These are phyloP conservation scores for Poeciliopsis retropinna DNA, from an alignment of 2,113 vertebrate species.

Conservation along the genomic window DNA sequence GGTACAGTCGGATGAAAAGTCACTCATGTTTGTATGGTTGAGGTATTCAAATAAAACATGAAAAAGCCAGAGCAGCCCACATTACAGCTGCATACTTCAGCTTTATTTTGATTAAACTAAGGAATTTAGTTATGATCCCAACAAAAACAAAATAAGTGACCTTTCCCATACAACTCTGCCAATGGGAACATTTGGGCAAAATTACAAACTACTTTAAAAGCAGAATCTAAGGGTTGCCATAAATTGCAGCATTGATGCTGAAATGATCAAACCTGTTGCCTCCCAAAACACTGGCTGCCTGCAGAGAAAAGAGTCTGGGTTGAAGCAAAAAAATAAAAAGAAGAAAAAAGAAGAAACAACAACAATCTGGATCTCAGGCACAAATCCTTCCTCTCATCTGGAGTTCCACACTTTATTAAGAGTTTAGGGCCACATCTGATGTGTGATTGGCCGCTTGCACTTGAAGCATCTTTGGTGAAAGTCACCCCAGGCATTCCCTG, in stretches of 20 bases:
- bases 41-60: background rate
- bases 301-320: conserved; percentile 6
- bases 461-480: conserved; percentile 79
- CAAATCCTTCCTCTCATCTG: conserved; percentile 27
- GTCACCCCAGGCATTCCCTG: conserved; percentile 63
- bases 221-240: background rate
- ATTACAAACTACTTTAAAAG: background rate
- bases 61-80: background rate
- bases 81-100: background rate
- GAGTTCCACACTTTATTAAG: conserved; percentile 15
- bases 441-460: conserved; percentile 60
- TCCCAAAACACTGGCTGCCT: background rate
- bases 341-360: background rate
- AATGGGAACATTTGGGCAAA: background rate
- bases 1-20: background rate
- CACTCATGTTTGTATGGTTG: background rate
- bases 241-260: conserved; percentile 9
- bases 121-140: background rate
- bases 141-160: background rate
- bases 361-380: conserved; percentile 34
- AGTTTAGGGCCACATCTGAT: conserved; percentile 15
- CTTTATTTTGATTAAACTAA: background rate
- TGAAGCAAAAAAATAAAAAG: background rate
- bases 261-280: conserved; percentile 2
- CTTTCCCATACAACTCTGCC: background rate